phyloP scores from a whole-genome alignment of 2,888 invertebrate species.

The Tinea semifulvella region DNA sequence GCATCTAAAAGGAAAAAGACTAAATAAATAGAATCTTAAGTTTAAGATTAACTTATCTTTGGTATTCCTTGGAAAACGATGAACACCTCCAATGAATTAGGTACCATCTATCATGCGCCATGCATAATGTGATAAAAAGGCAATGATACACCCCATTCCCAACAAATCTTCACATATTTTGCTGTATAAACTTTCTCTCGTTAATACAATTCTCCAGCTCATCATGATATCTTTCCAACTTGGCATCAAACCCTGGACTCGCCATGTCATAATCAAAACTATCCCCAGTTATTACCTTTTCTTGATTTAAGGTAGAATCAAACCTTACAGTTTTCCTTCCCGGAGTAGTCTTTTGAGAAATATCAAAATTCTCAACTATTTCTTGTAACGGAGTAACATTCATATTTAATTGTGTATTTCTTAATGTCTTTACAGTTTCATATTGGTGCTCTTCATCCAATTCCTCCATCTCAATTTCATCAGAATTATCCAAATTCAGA shows the following conservation, averaged over 20 bases:
- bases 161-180: constrained; percentile 45
- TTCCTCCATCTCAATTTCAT: constrained; percentile 55
- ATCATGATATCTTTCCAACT: constrained; percentile 59
- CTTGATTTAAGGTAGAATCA: constrained; percentile 55
- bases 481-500: constrained; percentile 50
- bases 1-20: too few species aligned
- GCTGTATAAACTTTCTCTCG: constrained; percentile 54
- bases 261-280: constrained; percentile 54
- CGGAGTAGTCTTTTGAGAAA: constrained; percentile 44
- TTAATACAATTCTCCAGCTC: constrained; percentile 62
- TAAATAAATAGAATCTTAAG: too few species aligned
- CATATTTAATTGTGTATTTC: constrained; percentile 51
- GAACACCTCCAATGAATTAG: too few species aligned
- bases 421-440: constrained; percentile 51
- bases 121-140: too few species aligned
- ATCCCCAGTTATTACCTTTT: constrained; percentile 57
- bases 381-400: constrained; percentile 53
- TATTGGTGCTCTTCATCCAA: constrained; percentile 46
- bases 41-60: neutral
- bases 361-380: constrained; percentile 35
- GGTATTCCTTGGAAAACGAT: neutral
- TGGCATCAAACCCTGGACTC: constrained; percentile 54
- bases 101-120: too few species aligned
- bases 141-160: too few species aligned
- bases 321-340: constrained; percentile 54